These are phyloP conservation scores for Nemopilema nomurai DNA, from an alignment of 30 jellyfish, hydroid and myxozoan species.

Conservation along the genomic window DNA sequence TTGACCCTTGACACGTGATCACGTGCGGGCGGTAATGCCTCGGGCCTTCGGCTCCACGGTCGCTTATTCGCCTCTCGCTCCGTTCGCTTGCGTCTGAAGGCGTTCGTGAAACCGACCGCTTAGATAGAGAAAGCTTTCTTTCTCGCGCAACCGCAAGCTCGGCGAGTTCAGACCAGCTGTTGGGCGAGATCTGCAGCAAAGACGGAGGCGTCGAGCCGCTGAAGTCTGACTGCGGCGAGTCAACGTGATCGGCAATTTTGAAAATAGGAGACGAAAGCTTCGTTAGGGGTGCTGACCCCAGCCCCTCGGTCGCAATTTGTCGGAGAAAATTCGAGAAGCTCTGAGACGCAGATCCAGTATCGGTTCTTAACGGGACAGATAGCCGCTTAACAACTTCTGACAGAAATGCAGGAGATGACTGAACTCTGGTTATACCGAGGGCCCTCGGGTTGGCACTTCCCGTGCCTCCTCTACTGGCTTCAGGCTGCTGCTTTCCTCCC, in stretches of 20 bases:
- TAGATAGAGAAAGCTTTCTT: constrained; percentile 52
- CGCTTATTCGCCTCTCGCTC: constrained; percentile 33
- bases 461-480: background rate
- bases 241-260: constrained; percentile 56
- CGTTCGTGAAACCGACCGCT: constrained; percentile 61
- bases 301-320: constrained; percentile 74
- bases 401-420: constrained; percentile 87
- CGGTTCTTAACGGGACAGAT: constrained; percentile 66
- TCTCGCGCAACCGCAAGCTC: constrained; percentile 62
- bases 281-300: constrained; percentile 60
- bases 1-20: constrained; percentile 63
- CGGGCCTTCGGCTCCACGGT: background rate
- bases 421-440: constrained; percentile 42
- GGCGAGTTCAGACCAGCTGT: constrained; percentile 73
- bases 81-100: constrained; percentile 60
- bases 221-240: constrained; percentile 70
- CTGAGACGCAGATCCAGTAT: constrained; percentile 26
- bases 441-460: background rate
- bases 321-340: constrained; percentile 64
- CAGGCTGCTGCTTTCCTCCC: background rate
- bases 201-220: constrained; percentile 92
- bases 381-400: constrained; percentile 79
- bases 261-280: constrained; percentile 89
- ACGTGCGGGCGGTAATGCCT: constrained; percentile 30
- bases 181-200: constrained; percentile 71